These are phyloP conservation scores for Heliconius sara DNA, from an alignment of 2,888 invertebrate species.

Conservation along the genomic window DNA sequence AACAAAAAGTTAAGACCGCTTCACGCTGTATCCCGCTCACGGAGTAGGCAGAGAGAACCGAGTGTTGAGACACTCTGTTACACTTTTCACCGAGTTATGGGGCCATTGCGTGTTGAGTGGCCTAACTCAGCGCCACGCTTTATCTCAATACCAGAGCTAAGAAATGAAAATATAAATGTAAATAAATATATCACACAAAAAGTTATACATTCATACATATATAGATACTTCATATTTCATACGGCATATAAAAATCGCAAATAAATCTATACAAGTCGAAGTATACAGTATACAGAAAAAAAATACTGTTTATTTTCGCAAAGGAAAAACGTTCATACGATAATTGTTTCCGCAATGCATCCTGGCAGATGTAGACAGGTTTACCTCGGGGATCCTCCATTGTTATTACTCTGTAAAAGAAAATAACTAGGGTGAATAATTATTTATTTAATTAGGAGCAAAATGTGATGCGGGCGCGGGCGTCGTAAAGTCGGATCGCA, in stretches of 20 bases:
- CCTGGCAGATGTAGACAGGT: constrained; percentile 44
- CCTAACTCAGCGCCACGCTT: too few species aligned
- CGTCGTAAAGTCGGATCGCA: constrained; percentile 44
- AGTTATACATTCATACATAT: neutral
- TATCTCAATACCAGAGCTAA: too few species aligned
- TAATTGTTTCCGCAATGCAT: constrained; percentile 45
- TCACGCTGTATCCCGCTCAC: too few species aligned
- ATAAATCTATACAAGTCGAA: neutral
- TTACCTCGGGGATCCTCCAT: constrained; percentile 42
- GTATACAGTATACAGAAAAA: neutral
- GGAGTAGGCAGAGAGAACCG: too few species aligned
- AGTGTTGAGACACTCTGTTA: too few species aligned
- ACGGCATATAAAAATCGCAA: neutral
- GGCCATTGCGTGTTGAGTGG: too few species aligned
- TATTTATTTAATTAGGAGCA: constrained; percentile 47
- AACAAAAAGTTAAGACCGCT: too few species aligned
- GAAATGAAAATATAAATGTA: too few species aligned
- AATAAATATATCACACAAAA: too few species aligned
- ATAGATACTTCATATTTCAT: neutral
- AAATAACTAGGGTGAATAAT: constrained; percentile 43
- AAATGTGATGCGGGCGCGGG: constrained; percentile 43
- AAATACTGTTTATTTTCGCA: constrained; percentile 31
- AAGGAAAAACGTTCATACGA: constrained; percentile 42
- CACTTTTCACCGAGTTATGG: too few species aligned
- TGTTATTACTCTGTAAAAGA: constrained; percentile 40